phyloP scores from a whole-genome alignment of 2,797 vertebrate species.

The Pseudomugil gertrudae region DNA sequence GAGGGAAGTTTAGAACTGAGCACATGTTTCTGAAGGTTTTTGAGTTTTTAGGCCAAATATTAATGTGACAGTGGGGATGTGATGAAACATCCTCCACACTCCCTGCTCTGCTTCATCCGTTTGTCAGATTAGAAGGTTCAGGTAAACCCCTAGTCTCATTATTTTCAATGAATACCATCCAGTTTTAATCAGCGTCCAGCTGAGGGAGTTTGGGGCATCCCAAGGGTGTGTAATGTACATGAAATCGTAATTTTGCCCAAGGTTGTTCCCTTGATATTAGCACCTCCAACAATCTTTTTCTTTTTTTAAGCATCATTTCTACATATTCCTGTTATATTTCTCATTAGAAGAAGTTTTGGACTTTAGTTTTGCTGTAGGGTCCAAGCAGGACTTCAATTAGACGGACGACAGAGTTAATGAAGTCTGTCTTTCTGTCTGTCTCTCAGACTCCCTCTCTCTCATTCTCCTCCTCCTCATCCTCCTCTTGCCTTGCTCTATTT shows the following conservation, averaged over 20 bases:
- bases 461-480: conserved; percentile 55
- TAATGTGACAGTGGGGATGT: conserved; percentile 3
- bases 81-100: conserved; percentile 14
- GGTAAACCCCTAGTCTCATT: conserved; percentile 54
- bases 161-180: conserved; percentile 57
- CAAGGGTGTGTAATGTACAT: conserved; percentile 57
- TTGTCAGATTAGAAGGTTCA: conserved; percentile 49
- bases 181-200: conserved; percentile 63
- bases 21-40: background rate
- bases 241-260: conserved; percentile 70
- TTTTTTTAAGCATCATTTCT: conserved; percentile 22
- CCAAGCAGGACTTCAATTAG: conserved; percentile 76
- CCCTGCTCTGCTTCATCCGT: conserved; percentile 34
- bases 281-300: conserved; percentile 50
- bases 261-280: conserved; percentile 67
- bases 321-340: conserved; percentile 39
- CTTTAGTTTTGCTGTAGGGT: conserved; percentile 74
- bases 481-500: conserved; percentile 83
- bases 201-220: conserved; percentile 57
- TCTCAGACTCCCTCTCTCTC: conserved; percentile 23
- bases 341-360: conserved; percentile 76
- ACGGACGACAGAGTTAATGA: conserved; percentile 78
- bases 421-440: conserved; percentile 65
- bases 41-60: conserved; percentile 13
- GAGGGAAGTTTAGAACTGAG: conserved; percentile 11